phyloP scores from a whole-genome alignment of 2,888 invertebrate genomes.

The Hydrotaea diabolus region DNA sequence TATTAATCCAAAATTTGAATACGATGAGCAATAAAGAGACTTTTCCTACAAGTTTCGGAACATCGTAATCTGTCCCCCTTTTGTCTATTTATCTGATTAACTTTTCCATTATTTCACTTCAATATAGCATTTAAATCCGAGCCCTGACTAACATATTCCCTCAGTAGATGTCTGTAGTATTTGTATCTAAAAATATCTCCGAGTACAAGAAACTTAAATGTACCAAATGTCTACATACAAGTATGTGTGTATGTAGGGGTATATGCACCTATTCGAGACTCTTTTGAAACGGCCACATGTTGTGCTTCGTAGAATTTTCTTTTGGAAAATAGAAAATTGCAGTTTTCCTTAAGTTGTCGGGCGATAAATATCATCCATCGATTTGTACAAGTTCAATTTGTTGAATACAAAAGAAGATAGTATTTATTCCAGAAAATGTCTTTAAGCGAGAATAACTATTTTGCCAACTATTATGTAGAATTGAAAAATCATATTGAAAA shows the following conservation, averaged over 20 bases:
- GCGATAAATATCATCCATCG: neutral
- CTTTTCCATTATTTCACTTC: too few species aligned
- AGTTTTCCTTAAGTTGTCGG: slow-evolving; percentile 46
- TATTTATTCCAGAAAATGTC: slow-evolving; percentile 71
- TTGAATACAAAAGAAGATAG: too few species aligned
- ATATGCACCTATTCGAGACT: neutral
- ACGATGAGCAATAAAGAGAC: too few species aligned
- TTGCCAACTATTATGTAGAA: slow-evolving; percentile 85
- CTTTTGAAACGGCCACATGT: slow-evolving; percentile 12
- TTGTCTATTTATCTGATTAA: too few species aligned
- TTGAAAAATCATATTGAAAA: slow-evolving; percentile 82
- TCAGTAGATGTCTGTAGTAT: neutral
- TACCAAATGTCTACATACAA: neutral
- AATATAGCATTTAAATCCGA: neutral
- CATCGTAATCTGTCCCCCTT: too few species aligned
- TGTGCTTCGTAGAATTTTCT: slow-evolving; percentile 24
- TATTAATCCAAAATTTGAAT: too few species aligned
- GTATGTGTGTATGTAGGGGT: neutral
- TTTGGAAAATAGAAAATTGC: slow-evolving; percentile 47
- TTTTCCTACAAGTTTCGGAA: too few species aligned
- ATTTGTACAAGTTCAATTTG: too few species aligned
- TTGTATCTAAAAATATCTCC: slow-evolving; percentile 23
- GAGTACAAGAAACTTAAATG: neutral
- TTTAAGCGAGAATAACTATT: slow-evolving; percentile 79
- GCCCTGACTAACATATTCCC: neutral